Evolutionary conservation across 2,888 invertebrate genomes (phyloP).

Genomic region (Leptinotarsa juncta): DNA sequence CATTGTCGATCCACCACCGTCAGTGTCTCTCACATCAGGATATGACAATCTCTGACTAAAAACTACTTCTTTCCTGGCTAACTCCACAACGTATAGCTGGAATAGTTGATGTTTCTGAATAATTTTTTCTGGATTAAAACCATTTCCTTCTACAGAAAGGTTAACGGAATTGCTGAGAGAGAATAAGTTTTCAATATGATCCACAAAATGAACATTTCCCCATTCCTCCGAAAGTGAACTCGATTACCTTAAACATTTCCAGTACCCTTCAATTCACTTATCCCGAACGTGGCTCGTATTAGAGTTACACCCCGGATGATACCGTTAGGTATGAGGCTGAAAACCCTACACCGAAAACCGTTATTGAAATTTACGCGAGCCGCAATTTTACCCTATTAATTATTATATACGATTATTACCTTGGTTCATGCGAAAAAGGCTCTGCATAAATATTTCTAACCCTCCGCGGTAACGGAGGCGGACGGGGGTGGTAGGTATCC

Average conservation of each 20-base stretch:
- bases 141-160: no score
- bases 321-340: conserved; percentile 10
- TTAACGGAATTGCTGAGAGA: no score
- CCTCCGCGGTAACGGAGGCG: conserved; percentile 73
- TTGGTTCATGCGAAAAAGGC: conserved; percentile 72
- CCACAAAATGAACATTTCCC: conserved; percentile 24
- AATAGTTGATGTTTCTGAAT: no score
- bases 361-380: conserved; percentile 34
- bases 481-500: conserved; percentile 75
- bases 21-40: no score
- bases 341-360: conserved; percentile 25
- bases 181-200: neutral
- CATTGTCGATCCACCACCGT: no score
- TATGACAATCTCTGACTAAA: no score
- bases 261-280: neutral
- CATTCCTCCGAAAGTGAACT: no score
- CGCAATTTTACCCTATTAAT: conserved; percentile 34
- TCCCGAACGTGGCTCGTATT: neutral
- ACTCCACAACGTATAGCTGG: no score
- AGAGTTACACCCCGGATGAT: neutral
- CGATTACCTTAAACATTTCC: neutral
- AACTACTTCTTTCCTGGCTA: no score
- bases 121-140: no score
- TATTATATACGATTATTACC: conserved; percentile 42
- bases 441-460: conserved; percentile 76